These are phyloP conservation scores for Lycocerus yunnanus DNA, from an alignment of 2,888 invertebrate species.

Conservation along the genomic window DNA sequence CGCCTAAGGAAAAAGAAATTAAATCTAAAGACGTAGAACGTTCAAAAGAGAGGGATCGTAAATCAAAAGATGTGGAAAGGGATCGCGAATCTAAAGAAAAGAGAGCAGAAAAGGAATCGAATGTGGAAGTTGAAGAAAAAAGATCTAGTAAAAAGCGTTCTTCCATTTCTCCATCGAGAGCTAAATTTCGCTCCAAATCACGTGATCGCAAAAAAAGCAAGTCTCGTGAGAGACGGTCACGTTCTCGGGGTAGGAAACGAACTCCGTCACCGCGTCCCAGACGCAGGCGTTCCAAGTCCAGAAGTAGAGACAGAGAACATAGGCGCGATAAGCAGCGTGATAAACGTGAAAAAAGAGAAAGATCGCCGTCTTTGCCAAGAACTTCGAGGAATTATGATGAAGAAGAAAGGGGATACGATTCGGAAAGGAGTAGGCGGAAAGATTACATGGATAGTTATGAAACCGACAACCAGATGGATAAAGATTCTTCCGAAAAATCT, in stretches of 20 bases:
- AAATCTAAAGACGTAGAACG: conserved; percentile 41
- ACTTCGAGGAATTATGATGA: conserved; percentile 61
- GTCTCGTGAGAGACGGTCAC: conserved; percentile 54
- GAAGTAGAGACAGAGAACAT: conserved; percentile 51
- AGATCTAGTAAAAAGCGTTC: conserved; percentile 56
- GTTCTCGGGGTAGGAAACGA: conserved; percentile 54
- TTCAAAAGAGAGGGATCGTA: conserved; percentile 49
- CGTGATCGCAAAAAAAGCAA: conserved; percentile 59
- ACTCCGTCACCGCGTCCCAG: conserved; percentile 51
- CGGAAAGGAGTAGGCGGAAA: conserved; percentile 47
- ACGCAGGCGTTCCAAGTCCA: conserved; percentile 47
- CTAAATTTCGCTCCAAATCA: conserved; percentile 63
- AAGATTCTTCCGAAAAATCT: conserved; percentile 62
- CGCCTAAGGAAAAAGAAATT: conserved; percentile 26
- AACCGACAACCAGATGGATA: conserved; percentile 52
- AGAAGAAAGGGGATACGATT: conserved; percentile 59
- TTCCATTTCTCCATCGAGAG: conserved; percentile 60
- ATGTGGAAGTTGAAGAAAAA: conserved; percentile 49
- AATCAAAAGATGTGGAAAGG: conserved; percentile 48
- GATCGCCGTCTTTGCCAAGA: conserved; percentile 46
- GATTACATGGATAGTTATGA: conserved; percentile 36
- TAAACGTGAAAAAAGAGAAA: conserved; percentile 48
- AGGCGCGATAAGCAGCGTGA: conserved; percentile 37
- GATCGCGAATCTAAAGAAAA: conserved; percentile 48
- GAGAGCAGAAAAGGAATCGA: conserved; percentile 49